Evolutionary conservation across 2,888 invertebrate species (phyloP).

Genomic region (Rhamphomyia laevipes): DNA sequence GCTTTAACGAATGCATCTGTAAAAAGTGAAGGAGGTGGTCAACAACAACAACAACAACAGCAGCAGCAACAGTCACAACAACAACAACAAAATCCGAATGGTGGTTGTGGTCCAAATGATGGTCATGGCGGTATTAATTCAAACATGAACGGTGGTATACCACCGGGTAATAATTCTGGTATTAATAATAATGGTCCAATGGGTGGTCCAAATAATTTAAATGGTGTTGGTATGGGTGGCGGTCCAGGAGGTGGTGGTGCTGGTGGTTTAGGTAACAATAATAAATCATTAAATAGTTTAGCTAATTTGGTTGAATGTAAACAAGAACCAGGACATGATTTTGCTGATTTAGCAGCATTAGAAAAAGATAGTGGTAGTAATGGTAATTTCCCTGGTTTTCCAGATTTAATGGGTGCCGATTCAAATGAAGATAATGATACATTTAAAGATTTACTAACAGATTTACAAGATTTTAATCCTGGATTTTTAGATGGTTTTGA

Average conservation of each 20-base stretch:
- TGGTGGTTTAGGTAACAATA: constrained; percentile 27
- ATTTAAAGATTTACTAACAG: constrained; percentile 77
- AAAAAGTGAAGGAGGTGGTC: constrained; percentile 33
- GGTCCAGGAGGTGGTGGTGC: constrained; percentile 19
- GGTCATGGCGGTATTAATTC: constrained; percentile 7
- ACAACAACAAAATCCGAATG: constrained; percentile 12
- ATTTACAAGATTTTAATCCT: constrained; percentile 69
- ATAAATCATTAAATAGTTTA: constrained; percentile 43
- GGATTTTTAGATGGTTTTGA: constrained; percentile 75
- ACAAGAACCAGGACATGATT: constrained; percentile 73
- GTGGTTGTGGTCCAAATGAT: constrained; percentile 11
- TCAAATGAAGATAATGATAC: constrained; percentile 68
- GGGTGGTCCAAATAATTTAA: constrained; percentile 22
- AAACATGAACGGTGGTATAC: constrained; percentile 5
- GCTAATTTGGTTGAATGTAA: constrained; percentile 68
- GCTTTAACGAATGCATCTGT: constrained; percentile 54
- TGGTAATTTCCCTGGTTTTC: constrained; percentile 64
- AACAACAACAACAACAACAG: constrained; percentile 9
- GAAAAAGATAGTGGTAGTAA: constrained; percentile 70
- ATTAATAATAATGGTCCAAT: constrained; percentile 25
- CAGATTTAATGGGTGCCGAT: constrained; percentile 74
- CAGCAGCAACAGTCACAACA: constrained; percentile 8
- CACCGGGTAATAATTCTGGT: constrained; percentile 14
- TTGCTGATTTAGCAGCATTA: constrained; percentile 72
- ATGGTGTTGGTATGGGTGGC: constrained; percentile 24